A percentile compares a stretch with the other conserved stretches of the same genome.
Evolutionary conservation across 1,140 invertebrate species (phyloP).

Genomic region (Sycophila sp.): DNA sequence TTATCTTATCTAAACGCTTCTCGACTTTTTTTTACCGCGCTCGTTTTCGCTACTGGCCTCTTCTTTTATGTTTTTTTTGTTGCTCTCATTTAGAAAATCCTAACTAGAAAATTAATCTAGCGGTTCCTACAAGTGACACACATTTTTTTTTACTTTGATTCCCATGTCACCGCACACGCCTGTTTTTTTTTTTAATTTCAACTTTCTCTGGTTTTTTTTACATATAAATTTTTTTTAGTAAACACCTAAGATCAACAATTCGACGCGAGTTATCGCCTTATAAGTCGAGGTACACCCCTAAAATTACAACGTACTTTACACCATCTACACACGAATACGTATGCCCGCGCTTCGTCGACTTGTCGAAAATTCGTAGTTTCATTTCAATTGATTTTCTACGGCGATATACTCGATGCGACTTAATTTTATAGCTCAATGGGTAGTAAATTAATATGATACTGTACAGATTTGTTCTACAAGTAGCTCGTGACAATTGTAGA

Average conservation of each 20-base stretch:
- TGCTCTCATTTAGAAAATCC: conserved; percentile 4
- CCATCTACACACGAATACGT: conserved; percentile 50
- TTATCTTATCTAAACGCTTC: too few relatives aligned
- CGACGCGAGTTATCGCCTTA: conserved; percentile 32
- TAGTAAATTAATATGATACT: too few relatives aligned
- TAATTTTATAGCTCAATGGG: too few relatives aligned
- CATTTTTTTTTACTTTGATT: conserved; percentile 31
- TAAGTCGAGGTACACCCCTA: conserved; percentile 5
- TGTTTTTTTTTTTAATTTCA: conserved; percentile 15
- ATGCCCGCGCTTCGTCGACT: not conserved
- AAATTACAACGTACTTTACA: conserved; percentile 46
- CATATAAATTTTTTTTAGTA: conserved; percentile 41
- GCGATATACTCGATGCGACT: too few relatives aligned
- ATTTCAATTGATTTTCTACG: too few relatives aligned
- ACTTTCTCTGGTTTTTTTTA: not conserved
- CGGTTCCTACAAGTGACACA: conserved; percentile 28
- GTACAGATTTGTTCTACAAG: too few relatives aligned
- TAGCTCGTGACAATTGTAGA: too few relatives aligned
- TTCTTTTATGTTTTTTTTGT: not conserved
- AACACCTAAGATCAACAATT: conserved; percentile 53
- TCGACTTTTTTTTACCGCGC: not conserved
- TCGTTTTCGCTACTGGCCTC: too few relatives aligned
- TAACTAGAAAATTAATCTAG: conserved; percentile 23
- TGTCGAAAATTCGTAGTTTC: conserved; percentile 10
- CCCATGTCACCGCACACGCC: not conserved